Evolutionary conservation across 2,113 vertebrate genomes (phyloP), one percentile per base, ranked within the genome.

Genomic region (Tachycineta bicolor): DNA sequence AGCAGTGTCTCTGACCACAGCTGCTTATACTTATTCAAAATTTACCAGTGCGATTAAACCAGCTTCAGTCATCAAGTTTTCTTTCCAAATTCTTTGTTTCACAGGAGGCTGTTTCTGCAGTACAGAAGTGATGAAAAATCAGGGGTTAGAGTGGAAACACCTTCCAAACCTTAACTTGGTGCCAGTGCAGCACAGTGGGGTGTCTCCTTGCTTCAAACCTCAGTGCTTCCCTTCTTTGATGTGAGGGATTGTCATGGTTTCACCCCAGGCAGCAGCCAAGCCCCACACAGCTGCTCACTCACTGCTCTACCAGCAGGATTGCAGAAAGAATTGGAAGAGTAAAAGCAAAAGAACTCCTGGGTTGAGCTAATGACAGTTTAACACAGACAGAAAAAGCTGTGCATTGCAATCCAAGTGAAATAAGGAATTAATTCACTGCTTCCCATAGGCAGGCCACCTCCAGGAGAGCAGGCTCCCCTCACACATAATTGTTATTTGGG

Each of bases 401-500:
- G 1, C 11, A 11, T 12, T 8, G 20, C 6, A n/a, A 39, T 7
- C 5, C 46, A 28, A 69, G 39, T 0, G 5, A 70, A 70, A 47
- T 24, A 47, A 78, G 49, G 39, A 18, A 46, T 62, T 28, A 14
- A 39, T 39, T 87, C 33, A 46, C 28, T 46, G 9, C 12, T 55
- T 8, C 47, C 55, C 28, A 9, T 46, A 47, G 23, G 56, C 47
- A 62, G n/a, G 8, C 47, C 39, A 70, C 0, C 39, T 69, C n/a
- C 19, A 21, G 39, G 28, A 41, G 8, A 53, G 19, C n/a, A n/a
- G 47, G 28, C 7, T 9, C 6, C 4, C 14, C 7, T 53, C 33
- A 28, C 2, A 1, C 1, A 1, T 19, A 39, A 14, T 2, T 6
- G 14, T 39, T 7, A 24, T 7, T 29, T 53, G n/a, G 23, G 20